A percentile compares a stretch with the other conserved stretches of the same genome.
Conservation (phyloP, 2,797 vertebrate species). For the Heterohyrax brucei region DNA sequence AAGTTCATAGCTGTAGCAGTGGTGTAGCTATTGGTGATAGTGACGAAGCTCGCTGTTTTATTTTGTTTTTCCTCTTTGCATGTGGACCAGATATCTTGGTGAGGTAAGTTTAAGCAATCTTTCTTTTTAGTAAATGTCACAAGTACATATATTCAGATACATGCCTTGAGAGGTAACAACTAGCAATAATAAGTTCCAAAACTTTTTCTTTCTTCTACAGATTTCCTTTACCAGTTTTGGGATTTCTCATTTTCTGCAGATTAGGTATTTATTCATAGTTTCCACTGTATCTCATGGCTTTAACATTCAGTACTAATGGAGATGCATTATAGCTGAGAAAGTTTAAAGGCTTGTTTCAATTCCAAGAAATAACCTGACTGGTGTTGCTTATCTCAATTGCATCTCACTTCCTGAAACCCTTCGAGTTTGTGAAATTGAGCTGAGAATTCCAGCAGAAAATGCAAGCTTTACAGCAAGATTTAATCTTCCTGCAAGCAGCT, state of each 20-base stretch:
- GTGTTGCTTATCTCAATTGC: neutral
- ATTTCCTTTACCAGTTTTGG: conserved; percentile 14
- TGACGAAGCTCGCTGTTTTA: neutral
- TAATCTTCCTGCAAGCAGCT: conserved; percentile 78
- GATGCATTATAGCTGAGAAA: conserved; percentile 3
- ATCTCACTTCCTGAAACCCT: conserved; percentile 69
- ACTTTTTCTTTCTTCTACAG: neutral
- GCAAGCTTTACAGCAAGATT: conserved; percentile 74
- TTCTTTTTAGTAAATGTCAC: neutral
- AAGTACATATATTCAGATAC: neutral
- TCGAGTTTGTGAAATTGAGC: conserved; percentile 73
- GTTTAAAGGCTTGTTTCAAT: conserved; percentile 42
- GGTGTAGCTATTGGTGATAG: neutral
- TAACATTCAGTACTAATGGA: conserved; percentile 46
- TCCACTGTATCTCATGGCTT: neutral
- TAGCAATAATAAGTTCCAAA: neutral
- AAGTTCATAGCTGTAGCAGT: neutral
- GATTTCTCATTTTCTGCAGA: conserved; percentile 47
- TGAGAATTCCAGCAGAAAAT: conserved; percentile 76
- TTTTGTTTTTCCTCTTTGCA: neutral
- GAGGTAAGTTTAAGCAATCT: neutral
- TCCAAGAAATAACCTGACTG: conserved; percentile 23
- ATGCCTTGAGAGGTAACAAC: neutral
- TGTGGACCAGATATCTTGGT: neutral
- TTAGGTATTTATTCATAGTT: neutral